Evolutionary conservation across 1,140 invertebrate genomes (phyloP), one percentile per base, ranked within the genome.

Genomic region (Bombus confusus): DNA sequence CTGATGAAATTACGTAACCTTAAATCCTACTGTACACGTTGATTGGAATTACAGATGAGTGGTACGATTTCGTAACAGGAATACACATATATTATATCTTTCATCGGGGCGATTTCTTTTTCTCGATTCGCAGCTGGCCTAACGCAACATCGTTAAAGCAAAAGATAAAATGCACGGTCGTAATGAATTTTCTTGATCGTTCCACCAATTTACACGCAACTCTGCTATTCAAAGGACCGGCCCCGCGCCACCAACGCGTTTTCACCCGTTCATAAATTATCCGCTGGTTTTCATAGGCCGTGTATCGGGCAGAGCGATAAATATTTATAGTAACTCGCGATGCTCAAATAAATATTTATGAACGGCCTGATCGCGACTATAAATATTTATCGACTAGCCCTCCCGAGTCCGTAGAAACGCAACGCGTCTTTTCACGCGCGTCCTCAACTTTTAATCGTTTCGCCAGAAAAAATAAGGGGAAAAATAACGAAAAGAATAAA

Each of bases 321-420:
- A 85, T 85, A 85, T 85, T 85, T 85, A 85, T 85, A 85, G 76
- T 85, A 85, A 85, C 83, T 47, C 77, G 59, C 37, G 83, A 85
- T 85, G 83, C 80, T 80, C 77, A 57, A 80, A 72, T 85, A 85
- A 85, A 85, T 85, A 85, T 85, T 85, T 85, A 85, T 85, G 83
- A 69, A 47, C 57, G 76, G 18, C 18, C 47, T 41, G 68, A 80
- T 80, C 68, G 76, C 28, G 28, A 79, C 83, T 85, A 85, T 85
- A 85, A 80, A 85, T 85, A 85, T 85, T 85, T 85, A 85, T 85
- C 68, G 82, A 59, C 10, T 59, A n/a, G 37, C 6, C 52, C 52
- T 34, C 10, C 47, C 39, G 39, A 9, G 66, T 39, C 57, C 66
- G 43, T 68, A 52, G 66, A 57, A 84, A 80, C 66, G 47, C 76